Evolutionary conservation across 2,888 invertebrate species (phyloP).

Genomic region (Cyclophora albipunctata): DNA sequence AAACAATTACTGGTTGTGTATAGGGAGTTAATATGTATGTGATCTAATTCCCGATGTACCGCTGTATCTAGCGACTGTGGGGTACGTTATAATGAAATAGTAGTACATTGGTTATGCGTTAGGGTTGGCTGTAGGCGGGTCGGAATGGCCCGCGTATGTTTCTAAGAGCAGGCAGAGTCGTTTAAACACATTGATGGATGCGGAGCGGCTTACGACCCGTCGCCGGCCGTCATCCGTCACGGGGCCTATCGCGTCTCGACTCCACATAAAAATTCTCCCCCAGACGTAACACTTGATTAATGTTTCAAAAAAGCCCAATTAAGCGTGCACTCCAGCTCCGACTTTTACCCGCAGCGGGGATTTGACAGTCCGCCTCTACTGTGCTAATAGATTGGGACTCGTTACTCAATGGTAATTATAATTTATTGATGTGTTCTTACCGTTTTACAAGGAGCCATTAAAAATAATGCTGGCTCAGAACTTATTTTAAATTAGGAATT

Average conservation of each 20-base stretch:
- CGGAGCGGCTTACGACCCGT: conserved; percentile 38
- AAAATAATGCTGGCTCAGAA: not conserved
- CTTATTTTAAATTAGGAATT: no score
- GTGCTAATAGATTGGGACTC: conserved; percentile 18
- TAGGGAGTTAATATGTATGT: no score
- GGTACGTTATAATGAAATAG: no score
- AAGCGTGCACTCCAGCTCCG: conserved; percentile 56
- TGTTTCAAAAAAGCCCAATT: conserved; percentile 71
- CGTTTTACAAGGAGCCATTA: not conserved
- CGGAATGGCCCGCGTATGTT: not conserved
- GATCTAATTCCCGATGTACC: no score
- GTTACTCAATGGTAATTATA: conserved; percentile 16
- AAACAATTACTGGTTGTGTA: no score
- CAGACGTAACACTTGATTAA: conserved; percentile 64
- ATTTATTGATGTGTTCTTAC: conserved; percentile 8
- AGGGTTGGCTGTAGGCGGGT: not conserved
- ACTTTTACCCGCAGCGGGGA: conserved; percentile 43
- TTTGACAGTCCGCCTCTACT: conserved; percentile 18
- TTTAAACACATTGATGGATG: conserved; percentile 45
- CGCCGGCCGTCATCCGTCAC: conserved; percentile 36
- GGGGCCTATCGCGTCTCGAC: conserved; percentile 39
- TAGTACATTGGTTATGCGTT: not conserved
- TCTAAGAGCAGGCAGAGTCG: conserved; percentile 22
- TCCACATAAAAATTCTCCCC: conserved; percentile 65
- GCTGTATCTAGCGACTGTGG: no score